These are phyloP conservation scores for Callosobruchus maculatus DNA, from an alignment of 2,888 invertebrate species.

Conservation along the genomic window DNA sequence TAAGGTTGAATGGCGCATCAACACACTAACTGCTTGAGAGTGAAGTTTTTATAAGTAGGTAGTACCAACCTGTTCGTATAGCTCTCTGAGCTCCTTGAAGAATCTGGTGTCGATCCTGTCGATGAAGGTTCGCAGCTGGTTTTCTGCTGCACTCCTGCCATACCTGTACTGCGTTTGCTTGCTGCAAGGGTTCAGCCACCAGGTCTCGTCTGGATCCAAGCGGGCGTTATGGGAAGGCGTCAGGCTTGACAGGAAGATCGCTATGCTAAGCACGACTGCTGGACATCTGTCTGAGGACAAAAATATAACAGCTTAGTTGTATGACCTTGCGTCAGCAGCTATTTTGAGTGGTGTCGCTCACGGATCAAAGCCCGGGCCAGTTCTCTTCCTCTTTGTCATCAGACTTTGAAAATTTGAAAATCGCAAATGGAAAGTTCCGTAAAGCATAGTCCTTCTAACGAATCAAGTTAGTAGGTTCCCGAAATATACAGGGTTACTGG, in stretches of 20 bases:
- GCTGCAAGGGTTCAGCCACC: slow-evolving; percentile 33
- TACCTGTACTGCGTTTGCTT: slow-evolving; percentile 24
- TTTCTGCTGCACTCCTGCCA: slow-evolving; percentile 28
- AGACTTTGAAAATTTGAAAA: too few species aligned
- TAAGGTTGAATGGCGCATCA: too few species aligned
- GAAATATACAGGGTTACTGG: too few species aligned
- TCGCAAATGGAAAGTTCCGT: too few species aligned
- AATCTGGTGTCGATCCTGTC: slow-evolving; percentile 18
- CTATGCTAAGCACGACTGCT: slow-evolving; percentile 15
- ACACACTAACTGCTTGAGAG: too few species aligned
- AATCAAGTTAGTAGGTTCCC: too few species aligned
- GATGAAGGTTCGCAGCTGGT: slow-evolving; percentile 25
- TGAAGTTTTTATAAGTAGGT: background rate
- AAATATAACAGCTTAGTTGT: background rate
- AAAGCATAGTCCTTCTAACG: too few species aligned
- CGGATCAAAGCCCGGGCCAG: too few species aligned
- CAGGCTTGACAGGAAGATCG: slow-evolving; percentile 19
- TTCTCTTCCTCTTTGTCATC: too few species aligned
- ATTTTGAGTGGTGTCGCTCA: too few species aligned
- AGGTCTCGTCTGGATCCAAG: slow-evolving; percentile 10
- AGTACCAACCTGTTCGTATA: slow-evolving; percentile 21
- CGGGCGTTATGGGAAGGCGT: slow-evolving; percentile 21
- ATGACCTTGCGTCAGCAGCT: too few species aligned
- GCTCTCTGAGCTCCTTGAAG: slow-evolving; percentile 20
- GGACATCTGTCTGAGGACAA: slow-evolving; percentile 25